These are phyloP conservation scores for Sycophila texana DNA, from an alignment of 2,888 invertebrate species.

Conservation along the genomic window DNA sequence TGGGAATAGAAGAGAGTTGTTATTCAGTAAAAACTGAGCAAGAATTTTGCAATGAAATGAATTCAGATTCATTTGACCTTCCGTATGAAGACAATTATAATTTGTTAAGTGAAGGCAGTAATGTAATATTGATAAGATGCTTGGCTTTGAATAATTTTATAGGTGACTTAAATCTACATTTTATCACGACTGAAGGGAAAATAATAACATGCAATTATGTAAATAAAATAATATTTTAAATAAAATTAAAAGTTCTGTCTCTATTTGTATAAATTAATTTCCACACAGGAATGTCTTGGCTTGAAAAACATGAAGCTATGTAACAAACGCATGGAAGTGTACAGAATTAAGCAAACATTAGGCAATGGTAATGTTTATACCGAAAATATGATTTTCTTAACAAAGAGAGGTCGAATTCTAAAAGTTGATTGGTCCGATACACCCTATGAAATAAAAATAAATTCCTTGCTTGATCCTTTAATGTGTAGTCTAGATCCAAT, in stretches of 20 bases:
- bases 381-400: constrained; percentile 78
- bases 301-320: constrained; percentile 60
- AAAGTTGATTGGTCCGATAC: constrained; percentile 81
- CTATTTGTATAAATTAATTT: constrained; percentile 25
- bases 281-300: constrained; percentile 60
- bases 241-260: constrained; percentile 4
- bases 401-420: constrained; percentile 78
- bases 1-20: constrained; percentile 66
- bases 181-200: constrained; percentile 79
- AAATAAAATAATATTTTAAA: constrained; percentile 65
- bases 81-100: constrained; percentile 75
- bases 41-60: background rate
- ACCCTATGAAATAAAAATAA: constrained; percentile 79
- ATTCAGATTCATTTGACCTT: constrained; percentile 2
- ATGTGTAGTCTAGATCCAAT: constrained; percentile 75
- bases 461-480: constrained; percentile 76
- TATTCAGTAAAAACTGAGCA: constrained; percentile 62
- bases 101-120: constrained; percentile 81
- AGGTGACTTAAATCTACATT: constrained; percentile 78
- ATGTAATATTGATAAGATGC: constrained; percentile 80
- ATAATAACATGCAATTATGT: constrained; percentile 81
- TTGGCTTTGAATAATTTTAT: constrained; percentile 78
- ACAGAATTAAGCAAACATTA: constrained; percentile 76
- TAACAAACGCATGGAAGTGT: constrained; percentile 76
- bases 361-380: constrained; percentile 77